Evolutionary conservation across 2,113 vertebrate species (phyloP), one percentile per base, ranked within the genome.

Genomic region (Kryptolebias marmoratus): DNA sequence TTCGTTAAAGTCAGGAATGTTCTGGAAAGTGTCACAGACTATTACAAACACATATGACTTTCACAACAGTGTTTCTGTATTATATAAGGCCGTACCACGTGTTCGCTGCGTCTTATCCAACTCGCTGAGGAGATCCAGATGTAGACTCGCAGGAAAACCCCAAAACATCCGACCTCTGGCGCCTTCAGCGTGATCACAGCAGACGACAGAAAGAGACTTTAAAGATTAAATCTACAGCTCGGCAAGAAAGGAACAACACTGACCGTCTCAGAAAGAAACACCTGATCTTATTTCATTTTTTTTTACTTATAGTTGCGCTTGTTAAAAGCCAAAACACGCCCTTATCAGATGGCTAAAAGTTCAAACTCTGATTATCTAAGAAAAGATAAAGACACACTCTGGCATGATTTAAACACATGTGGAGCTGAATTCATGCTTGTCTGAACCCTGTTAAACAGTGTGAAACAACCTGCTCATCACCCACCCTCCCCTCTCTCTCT

Each of bases 81-180:
- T 80, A 77, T 32, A 14, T 48, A 82, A 90, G 62, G 13, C 28
- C 45, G 44, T 68, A 48, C 63, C 82, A 80, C 42, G 30, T 79
- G 71, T 75, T 65, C 30, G 48, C 47, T 2, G 73, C 31, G 50
- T 27, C 28, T 15, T 15, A 5, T 76, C 73, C 73, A 70, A 53
- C 44, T 82, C 59, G 16, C 54, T 84, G 73, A 88, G 59, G 39
- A 50, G 52, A 81, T 85, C 82, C 89, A 90, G 89, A 90, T 90
- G 89, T 80, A 3, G 58, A 5, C 27, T 59, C 27, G 50, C 18
- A 15, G 7, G 36, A 1, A 54, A 63, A 4, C 50, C 66, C 15
- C 0, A 56, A 73, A 66, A 66, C 45, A 83, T 59, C 52, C 47
- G 67, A 62, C 52, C n/a, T 49, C 61, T 81, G 61, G 48, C 47